Evolutionary conservation across 2,113 vertebrate species (phyloP).

Genomic region (Naja naja): DNA sequence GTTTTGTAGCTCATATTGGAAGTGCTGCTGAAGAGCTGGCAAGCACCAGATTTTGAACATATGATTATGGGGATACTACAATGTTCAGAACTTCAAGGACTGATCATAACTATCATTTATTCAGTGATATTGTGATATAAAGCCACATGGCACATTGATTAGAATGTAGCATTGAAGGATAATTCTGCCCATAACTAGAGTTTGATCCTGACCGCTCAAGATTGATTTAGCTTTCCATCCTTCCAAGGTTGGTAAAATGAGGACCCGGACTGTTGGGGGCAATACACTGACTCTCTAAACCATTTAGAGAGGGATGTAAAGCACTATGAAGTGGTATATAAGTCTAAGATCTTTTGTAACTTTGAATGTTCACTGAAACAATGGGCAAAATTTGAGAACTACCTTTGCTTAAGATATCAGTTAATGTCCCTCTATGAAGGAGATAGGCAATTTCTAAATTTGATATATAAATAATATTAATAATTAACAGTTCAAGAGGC

Average conservation of each 20-base stretch:
- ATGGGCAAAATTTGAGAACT: background rate
- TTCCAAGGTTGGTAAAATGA: no score
- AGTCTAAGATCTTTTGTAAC: background rate
- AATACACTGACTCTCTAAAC: no score
- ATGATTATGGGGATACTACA: background rate
- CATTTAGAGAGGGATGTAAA: no score
- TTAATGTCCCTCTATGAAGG: background rate
- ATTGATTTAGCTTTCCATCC: no score
- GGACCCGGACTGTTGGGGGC: no score
- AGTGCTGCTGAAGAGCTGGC: background rate
- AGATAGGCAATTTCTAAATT: background rate
- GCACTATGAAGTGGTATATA: background rate
- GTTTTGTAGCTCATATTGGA: background rate
- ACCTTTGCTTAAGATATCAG: background rate
- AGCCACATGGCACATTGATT: no score
- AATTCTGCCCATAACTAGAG: no score
- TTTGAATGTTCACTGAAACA: background rate
- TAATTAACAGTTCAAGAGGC: slow-evolving; percentile 60
- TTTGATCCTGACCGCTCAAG: no score
- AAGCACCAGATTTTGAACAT: background rate
- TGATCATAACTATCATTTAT: background rate
- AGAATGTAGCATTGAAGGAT: no score
- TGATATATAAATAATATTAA: slow-evolving; percentile 44
- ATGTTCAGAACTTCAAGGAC: background rate
- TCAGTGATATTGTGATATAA: background rate